Evolutionary conservation across 2,797 vertebrate species (phyloP).

Genomic region (Sebastes steindachneri): DNA sequence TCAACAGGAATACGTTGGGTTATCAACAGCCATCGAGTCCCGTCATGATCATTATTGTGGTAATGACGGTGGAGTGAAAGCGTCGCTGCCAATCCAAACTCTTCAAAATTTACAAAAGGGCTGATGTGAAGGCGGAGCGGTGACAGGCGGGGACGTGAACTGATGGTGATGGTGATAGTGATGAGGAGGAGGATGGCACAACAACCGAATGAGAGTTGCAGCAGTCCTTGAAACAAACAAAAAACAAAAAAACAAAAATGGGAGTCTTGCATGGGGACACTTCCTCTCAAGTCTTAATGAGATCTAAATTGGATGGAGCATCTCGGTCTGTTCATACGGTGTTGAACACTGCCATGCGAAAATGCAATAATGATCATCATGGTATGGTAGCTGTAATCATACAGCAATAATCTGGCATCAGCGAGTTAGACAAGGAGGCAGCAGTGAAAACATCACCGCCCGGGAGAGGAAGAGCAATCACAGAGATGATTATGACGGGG

Average conservation of each 20-base stretch:
- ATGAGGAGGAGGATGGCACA: slow-evolving; percentile 7
- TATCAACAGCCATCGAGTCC: slow-evolving; percentile 63
- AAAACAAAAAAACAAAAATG: slow-evolving; percentile 29
- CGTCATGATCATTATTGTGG: slow-evolving; percentile 59
- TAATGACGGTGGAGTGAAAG: slow-evolving; percentile 62
- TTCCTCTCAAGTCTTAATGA: slow-evolving; percentile 76
- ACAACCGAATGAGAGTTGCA: slow-evolving; percentile 35
- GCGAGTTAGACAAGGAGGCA: slow-evolving; percentile 75
- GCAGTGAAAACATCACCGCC: slow-evolving; percentile 71
- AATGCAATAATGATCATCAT: slow-evolving; percentile 79
- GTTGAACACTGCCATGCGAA: slow-evolving; percentile 66
- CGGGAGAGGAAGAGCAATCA: slow-evolving; percentile 80
- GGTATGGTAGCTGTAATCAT: slow-evolving; percentile 78
- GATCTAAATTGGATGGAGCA: slow-evolving; percentile 80
- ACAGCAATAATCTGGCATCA: slow-evolving; percentile 79
- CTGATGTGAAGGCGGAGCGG: slow-evolving; percentile 31
- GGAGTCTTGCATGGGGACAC: slow-evolving; percentile 49
- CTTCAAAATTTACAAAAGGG: slow-evolving; percentile 45
- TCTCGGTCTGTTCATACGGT: slow-evolving; percentile 65
- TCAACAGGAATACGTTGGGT: slow-evolving; percentile 46
- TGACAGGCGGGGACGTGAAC: slow-evolving; percentile 28
- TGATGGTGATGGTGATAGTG: slow-evolving; percentile 23
- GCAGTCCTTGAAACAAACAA: slow-evolving; percentile 28
- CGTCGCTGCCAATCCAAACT: slow-evolving; percentile 53
- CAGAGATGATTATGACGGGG: slow-evolving; percentile 72